Evolutionary conservation across 2,113 vertebrate genomes (phyloP), one percentile per base, ranked within the genome.

Genomic region (Beaufortia kweichowensis): DNA sequence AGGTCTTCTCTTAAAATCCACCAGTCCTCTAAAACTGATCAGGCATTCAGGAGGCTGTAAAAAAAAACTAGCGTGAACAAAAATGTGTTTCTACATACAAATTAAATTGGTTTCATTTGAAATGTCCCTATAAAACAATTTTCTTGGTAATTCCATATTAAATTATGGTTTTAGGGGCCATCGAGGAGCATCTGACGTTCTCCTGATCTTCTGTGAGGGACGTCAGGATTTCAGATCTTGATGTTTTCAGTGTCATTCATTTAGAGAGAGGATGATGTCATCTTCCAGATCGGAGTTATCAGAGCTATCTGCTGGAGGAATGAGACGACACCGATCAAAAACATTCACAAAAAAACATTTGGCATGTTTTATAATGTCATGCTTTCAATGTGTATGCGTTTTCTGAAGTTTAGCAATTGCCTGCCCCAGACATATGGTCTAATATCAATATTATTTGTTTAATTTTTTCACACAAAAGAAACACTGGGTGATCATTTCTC

Each of bases 261-360:
- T 93, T 79, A 93, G 86, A 78, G 96, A 94, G 79, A 98, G 90
- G 85, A 98, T 96, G 87, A 99, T 98, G 91, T 99, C 97, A 60
- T 99, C 97, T 90, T 99, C 97, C 86, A 99, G 88, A 90, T 98
- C 96, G 0, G 96, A 98, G 91, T 95, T 98, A 89, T 98, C 96
- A 0, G 96, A 96, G 90, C 94, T 97, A 91, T 98, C 97, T 14
- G 96, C 94, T 96, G 88, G 65, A 88, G 91, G 77, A 84, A 87
- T 9, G 0, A 4, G 11, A 79, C 82, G 10, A 31, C 15, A 61
- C 6, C 28, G 57, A 29, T 26, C 55, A 65, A 21, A 62, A 23
- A 28, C 1, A 53, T 24, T 63, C n/a, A 23, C 21, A 50, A 21
- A 19, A 39, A 7, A 4, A 53, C 64, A 2, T 35, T 35, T 7